Percentiles rank a stretch among this genome's conserved stretches.
Evolutionary conservation across 2,888 invertebrate species (phyloP).

Genomic region (Drosophila sordidula): DNA sequence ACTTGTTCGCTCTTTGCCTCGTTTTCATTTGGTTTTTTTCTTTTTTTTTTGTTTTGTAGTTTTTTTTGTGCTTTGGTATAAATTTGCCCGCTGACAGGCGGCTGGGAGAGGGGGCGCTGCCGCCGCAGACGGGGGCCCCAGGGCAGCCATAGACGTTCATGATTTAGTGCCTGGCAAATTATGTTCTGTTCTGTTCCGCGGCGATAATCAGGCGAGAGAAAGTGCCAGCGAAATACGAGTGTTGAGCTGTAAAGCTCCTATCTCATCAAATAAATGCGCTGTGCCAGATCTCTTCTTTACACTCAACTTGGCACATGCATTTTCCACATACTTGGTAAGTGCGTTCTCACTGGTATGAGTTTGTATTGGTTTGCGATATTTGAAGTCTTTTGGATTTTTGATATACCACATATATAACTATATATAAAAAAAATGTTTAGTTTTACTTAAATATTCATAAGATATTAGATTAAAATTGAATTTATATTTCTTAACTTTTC

Average conservation of each 20-base stretch:
- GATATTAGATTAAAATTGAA: no score
- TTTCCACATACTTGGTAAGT: neutral
- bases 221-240: constrained; percentile 10
- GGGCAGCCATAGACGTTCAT: constrained; percentile 27
- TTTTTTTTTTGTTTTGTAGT: constrained; percentile 1
- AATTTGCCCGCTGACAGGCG: constrained; percentile 66
- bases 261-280: neutral
- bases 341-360: neutral
- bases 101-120: neutral
- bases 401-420: neutral
- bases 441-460: no score
- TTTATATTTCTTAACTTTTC: no score
- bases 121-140: constrained; percentile 13
- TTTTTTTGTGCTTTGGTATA: constrained; percentile 48
- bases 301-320: neutral
- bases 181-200: constrained; percentile 15
- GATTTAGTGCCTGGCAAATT: constrained; percentile 45
- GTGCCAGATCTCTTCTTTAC: neutral
- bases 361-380: no score
- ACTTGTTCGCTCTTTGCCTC: constrained; percentile 47
- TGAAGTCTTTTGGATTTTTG: neutral
- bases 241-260: constrained; percentile 4
- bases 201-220: constrained; percentile 27
- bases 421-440: no score
- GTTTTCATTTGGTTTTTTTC: constrained; percentile 20